These are phyloP conservation scores for Dryomyza anilis DNA, from an alignment of 2,888 invertebrate species.

Conservation along the genomic window DNA sequence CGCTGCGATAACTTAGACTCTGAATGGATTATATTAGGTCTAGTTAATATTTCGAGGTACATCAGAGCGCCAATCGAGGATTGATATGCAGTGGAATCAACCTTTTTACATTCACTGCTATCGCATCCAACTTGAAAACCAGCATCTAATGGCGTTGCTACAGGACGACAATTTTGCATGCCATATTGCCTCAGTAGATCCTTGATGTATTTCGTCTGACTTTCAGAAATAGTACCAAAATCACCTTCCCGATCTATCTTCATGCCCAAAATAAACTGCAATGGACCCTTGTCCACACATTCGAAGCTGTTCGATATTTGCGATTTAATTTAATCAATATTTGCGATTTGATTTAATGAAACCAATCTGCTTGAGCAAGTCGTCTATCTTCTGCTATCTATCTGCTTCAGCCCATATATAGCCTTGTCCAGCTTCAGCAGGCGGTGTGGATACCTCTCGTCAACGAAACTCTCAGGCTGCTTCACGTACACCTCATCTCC, in stretches of 20 bases:
- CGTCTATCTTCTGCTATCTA: slow-evolving; percentile 33
- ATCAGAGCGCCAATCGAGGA: slow-evolving; percentile 19
- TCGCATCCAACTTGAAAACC: slow-evolving; percentile 24
- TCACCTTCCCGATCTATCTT: slow-evolving; percentile 28
- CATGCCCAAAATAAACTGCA: slow-evolving; percentile 30
- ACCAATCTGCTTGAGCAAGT: background rate
- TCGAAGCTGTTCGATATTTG: slow-evolving; percentile 6
- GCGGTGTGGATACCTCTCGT: slow-evolving; percentile 29
- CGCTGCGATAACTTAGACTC: slow-evolving; percentile 23
- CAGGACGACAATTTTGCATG: slow-evolving; percentile 20
- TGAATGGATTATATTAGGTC: slow-evolving; percentile 25
- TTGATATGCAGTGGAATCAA: slow-evolving; percentile 18
- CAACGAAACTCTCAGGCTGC: slow-evolving; percentile 33
- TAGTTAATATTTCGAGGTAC: slow-evolving; percentile 22
- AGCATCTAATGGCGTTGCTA: slow-evolving; percentile 18
- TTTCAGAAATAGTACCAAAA: slow-evolving; percentile 16
- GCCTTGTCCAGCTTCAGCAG: slow-evolving; percentile 38
- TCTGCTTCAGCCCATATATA: slow-evolving; percentile 39
- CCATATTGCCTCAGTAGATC: slow-evolving; percentile 5
- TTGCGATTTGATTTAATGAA: background rate
- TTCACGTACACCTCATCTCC: slow-evolving; percentile 35
- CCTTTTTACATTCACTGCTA: slow-evolving; percentile 10
- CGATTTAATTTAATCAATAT: background rate
- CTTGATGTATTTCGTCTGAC: slow-evolving; percentile 18
- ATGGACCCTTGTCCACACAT: slow-evolving; percentile 24